Percentiles rank a stretch among this genome's conserved stretches.
phyloP scores from a whole-genome alignment of 1,140 invertebrate species.

The Drosophila funebris region DNA sequence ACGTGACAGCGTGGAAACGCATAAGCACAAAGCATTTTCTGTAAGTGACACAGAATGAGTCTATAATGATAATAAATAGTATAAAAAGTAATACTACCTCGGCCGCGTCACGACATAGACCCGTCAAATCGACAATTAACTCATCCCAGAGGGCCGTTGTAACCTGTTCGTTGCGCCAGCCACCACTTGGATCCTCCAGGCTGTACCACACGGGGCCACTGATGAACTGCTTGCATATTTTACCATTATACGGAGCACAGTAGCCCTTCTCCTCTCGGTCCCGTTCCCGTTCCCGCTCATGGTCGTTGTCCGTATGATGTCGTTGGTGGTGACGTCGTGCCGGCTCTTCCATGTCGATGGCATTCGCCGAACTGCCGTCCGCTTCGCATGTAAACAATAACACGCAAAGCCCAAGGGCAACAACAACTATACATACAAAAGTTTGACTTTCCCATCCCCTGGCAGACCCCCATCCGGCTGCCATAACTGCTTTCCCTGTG shows the following conservation, averaged over 20 bases:
- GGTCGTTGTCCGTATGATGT: constrained; percentile 53
- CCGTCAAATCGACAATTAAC: constrained; percentile 90
- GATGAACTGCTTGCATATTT: constrained; percentile 93
- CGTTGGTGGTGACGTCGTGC: constrained; percentile 67
- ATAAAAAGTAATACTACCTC: constrained; percentile 87
- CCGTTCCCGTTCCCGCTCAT: constrained; percentile 36
- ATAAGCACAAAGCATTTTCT: constrained; percentile 94
- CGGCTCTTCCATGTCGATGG: constrained; percentile 62
- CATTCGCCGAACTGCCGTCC: constrained; percentile 62
- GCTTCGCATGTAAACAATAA: constrained; percentile 62
- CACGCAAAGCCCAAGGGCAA: constrained; percentile 56
- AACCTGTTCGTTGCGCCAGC: constrained; percentile 93
- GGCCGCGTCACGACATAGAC: constrained; percentile 93
- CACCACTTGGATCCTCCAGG: constrained; percentile 87
- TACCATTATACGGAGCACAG: constrained; percentile 94
- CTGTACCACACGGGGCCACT: constrained; percentile 93
- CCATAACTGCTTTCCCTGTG: constrained; percentile 55
- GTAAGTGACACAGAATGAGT: constrained; percentile 31
- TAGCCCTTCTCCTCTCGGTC: constrained; percentile 85
- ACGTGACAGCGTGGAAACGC: constrained; percentile 94
- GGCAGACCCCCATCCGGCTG: constrained; percentile 37
- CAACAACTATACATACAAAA: constrained; percentile 27
- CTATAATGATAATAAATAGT: too few species aligned
- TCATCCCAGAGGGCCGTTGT: constrained; percentile 92
- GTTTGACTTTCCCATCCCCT: constrained; percentile 14